Percentiles rank a stretch among this genome's conserved stretches.
These are phyloP conservation scores for Heliconius melpomene DNA, from an alignment of 1,140 invertebrate genomes.

Conservation along the genomic window DNA sequence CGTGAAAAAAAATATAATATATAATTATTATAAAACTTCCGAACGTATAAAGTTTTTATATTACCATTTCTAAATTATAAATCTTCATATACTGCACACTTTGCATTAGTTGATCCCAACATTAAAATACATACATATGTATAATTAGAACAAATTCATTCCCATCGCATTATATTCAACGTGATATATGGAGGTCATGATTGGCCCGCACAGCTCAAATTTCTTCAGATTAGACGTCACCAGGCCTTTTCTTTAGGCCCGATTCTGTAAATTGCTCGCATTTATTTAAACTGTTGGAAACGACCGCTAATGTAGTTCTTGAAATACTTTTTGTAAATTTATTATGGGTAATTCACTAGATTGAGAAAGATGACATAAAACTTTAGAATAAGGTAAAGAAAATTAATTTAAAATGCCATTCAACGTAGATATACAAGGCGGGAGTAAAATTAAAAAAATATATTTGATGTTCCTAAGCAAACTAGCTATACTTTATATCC, in stretches of 20 bases:
- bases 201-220: background rate
- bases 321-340: background rate
- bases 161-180: background rate
- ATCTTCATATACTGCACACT: no score
- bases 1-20: no score
- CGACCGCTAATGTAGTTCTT: constrained; percentile 8
- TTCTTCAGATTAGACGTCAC: constrained; percentile 7
- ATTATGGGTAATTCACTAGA: background rate
- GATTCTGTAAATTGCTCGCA: constrained; percentile 10
- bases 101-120: background rate
- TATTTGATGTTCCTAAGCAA: no score
- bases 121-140: background rate
- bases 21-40: no score
- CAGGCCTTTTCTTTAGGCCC: background rate
- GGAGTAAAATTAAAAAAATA: no score
- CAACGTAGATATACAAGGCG: no score
- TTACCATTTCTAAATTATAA: no score
- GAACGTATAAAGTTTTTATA: no score
- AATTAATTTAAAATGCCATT: no score
- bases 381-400: background rate
- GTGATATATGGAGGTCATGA: background rate
- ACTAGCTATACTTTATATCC: no score
- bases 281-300: constrained; percentile 18
- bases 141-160: background rate
- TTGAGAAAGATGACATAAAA: background rate